Base-by-base conservation (phyloP, 1,140 invertebrate species). In the Polypedilum vanderplanki region DNA sequence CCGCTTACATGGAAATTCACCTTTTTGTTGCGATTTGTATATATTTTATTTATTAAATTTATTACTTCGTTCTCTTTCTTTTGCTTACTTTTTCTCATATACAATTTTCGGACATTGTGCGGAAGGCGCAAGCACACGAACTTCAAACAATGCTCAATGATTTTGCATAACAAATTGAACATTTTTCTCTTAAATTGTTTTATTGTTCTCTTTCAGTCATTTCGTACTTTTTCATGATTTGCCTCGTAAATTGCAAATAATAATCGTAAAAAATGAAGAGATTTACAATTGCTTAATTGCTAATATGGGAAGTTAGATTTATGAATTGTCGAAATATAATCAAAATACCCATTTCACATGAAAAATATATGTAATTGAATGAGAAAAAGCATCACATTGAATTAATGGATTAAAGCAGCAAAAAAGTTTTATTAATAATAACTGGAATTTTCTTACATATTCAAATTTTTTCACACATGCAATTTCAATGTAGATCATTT, bases 111-210 rank as follows among this genome's bases (percentile, higher is more conserved):
- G 24, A 33, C 24, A 33, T 33, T 5, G 24, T 33, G 24, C 24
- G 24, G 24, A 33, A 33, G 24, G 24, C 24, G 24, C 24, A 33
- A 33, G 24, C 24, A 33, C 24, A 33, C 24, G 24, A 33, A 33
- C 24, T 33, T 33, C 24, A 33, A n/a, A 33, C 24, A 33, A 46
- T 15, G 41, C 8, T 46, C 41, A 46, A 12, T 15, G n/a, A 57
- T 57, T 57, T 57, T 57, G 46, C 46, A 57, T 57, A 57, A 57
- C 46, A 57, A 57, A 57, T 57, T 57, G 46, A 15, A 57, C 46
- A 57, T 12, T 57, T 57, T 57, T 57, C n/a, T 15, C 46, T 12
- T 3, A 57, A 57, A n/a, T 57, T 12, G 3, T 57, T 57, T n/a
- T 57, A 33, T 33, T 33, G 24, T 33, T 33, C 24, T 33, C 24